Evolutionary conservation across 2,113 vertebrate species (phyloP).

Genomic region (Protobothrops flavoviridis): DNA sequence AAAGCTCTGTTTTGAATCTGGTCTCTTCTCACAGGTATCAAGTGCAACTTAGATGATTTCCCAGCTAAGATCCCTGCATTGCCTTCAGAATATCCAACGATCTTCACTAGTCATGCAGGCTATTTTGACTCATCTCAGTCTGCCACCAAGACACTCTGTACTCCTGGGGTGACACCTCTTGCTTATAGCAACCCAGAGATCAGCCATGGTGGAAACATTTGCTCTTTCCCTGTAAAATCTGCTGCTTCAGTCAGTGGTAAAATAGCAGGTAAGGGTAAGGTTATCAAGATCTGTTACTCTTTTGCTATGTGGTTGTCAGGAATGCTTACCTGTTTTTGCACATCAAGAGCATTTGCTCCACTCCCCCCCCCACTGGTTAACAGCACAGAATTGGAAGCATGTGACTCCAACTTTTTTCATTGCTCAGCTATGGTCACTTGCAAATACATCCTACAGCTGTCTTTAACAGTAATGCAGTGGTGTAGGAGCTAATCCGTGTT

Average conservation of each 20-base stretch:
- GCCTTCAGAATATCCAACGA: neutral
- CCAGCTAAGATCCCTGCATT: neutral
- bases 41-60: constrained; percentile 6
- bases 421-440: neutral
- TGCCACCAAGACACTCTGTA: neutral
- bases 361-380: neutral
- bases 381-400: neutral
- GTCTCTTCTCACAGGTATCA: constrained; percentile 13
- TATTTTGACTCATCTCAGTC: neutral
- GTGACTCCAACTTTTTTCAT: neutral
- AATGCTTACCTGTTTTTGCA: neutral
- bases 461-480: neutral
- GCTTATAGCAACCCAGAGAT: constrained; percentile 28
- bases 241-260: constrained; percentile 55
- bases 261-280: constrained; percentile 65
- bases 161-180: constrained; percentile 28
- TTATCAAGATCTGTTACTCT: neutral
- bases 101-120: neutral
- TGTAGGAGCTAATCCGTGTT: neutral
- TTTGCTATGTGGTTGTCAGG: neutral
- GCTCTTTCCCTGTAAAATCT: constrained; percentile 4
- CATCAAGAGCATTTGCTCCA: neutral
- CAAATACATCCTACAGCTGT: neutral
- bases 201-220: constrained; percentile 10
- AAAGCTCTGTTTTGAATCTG: neutral